Percentiles rank a stretch among this genome's conserved stretches.
These are phyloP conservation scores for Brachionichthys hirsutus DNA, from an alignment of 2,113 vertebrate genomes.

Conservation along the genomic window DNA sequence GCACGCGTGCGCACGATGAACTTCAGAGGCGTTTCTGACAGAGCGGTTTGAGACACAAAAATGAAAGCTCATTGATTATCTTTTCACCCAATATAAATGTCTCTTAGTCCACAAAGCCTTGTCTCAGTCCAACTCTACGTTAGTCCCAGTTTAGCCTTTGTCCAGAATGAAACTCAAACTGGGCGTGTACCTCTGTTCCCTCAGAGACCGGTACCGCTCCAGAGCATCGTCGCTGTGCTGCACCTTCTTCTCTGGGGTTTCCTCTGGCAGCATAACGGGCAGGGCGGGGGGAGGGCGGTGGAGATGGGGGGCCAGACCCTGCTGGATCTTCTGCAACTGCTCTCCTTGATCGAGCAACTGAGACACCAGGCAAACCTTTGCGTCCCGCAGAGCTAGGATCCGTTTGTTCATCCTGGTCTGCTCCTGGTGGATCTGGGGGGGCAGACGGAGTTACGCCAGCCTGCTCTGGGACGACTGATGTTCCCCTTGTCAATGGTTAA, in stretches of 20 bases:
- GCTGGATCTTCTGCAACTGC: constrained; percentile 79
- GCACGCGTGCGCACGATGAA: no score
- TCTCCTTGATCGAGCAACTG: constrained; percentile 71
- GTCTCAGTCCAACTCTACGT: no score
- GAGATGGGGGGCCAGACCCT: constrained; percentile 69
- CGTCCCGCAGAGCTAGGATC: constrained; percentile 81
- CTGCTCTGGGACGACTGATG: no score
- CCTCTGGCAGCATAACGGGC: constrained; percentile 80
- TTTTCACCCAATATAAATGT: no score
- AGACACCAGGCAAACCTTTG: constrained; percentile 81
- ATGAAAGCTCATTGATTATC: no score
- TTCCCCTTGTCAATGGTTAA: neutral
- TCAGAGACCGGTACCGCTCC: constrained; percentile 68
- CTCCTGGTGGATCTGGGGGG: constrained; percentile 73
- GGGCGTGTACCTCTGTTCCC: constrained; percentile 39
- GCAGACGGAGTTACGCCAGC: neutral
- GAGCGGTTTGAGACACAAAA: no score
- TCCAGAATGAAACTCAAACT: neutral
- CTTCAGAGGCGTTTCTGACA: no score
- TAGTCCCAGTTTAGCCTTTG: no score
- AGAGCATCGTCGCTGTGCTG: constrained; percentile 71
- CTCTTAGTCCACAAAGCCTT: no score
- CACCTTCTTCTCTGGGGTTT: constrained; percentile 83
- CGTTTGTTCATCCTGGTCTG: constrained; percentile 83
- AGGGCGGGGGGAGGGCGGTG: constrained; percentile 66